phyloP scores from a whole-genome alignment of 2,113 vertebrate genomes.

The Argyrosomus japonicus region DNA sequence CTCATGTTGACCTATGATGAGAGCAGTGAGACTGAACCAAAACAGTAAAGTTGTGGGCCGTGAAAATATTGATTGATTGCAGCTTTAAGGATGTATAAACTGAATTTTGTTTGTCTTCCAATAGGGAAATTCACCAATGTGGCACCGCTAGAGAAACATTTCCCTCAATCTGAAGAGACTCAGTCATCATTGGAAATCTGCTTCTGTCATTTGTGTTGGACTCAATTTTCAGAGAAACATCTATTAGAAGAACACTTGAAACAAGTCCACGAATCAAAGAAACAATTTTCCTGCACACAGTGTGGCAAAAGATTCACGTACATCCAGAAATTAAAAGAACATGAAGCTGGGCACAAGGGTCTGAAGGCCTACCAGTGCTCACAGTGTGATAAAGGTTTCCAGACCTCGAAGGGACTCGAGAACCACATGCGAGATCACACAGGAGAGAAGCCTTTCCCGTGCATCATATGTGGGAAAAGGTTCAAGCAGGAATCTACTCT shows the following conservation, averaged over 20 bases:
- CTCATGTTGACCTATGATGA: no score
- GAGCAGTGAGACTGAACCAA: no score
- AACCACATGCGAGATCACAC: neutral
- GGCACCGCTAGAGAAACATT: neutral
- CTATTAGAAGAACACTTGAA: slow-evolving; percentile 5
- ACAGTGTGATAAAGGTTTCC: neutral
- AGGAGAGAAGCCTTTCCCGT: neutral
- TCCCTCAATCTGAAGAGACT: neutral
- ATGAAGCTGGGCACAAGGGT: neutral
- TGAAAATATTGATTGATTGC: neutral
- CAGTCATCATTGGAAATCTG: neutral
- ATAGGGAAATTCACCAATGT: neutral
- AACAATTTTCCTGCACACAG: neutral
- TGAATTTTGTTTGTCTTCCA: neutral
- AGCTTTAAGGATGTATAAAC: neutral
- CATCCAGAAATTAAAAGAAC: neutral
- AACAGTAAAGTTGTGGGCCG: no score
- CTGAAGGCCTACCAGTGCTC: neutral
- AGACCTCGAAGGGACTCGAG: slow-evolving; percentile 1
- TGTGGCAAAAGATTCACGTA: neutral
- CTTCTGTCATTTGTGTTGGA: slow-evolving; percentile 10
- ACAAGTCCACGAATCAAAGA: slow-evolving; percentile 8
- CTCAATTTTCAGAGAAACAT: slow-evolving; percentile 8
- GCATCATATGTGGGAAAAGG: neutral
- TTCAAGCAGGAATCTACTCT: neutral